These are phyloP conservation scores for Erethizon dorsatum DNA, from an alignment of 2,797 vertebrate genomes.

Conservation along the genomic window DNA sequence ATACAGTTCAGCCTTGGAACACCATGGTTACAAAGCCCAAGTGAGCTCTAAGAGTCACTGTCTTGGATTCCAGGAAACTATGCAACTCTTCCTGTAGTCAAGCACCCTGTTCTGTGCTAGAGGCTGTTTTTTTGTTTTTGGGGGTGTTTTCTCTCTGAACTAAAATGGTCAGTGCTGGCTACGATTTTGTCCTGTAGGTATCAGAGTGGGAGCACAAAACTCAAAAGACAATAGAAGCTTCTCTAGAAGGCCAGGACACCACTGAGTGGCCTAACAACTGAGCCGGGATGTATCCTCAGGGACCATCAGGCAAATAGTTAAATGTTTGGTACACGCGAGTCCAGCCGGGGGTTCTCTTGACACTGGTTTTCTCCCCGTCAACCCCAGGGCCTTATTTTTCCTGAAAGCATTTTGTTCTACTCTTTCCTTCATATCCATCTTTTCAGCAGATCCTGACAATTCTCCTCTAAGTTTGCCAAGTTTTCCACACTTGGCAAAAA, in stretches of 20 bases:
- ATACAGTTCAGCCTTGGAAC: constrained; percentile 43
- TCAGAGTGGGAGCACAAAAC: background rate
- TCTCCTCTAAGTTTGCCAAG: constrained; percentile 25
- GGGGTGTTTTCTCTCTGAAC: background rate
- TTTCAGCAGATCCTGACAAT: background rate
- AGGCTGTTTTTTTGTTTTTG: background rate
- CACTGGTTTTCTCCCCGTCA: background rate
- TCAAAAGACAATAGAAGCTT: background rate
- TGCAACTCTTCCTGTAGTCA: background rate
- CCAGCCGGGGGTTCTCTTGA: background rate
- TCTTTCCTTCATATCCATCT: background rate
- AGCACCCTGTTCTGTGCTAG: background rate
- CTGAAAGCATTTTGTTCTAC: background rate
- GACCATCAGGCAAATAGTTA: background rate
- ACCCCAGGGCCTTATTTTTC: background rate
- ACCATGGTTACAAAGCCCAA: constrained; percentile 81
- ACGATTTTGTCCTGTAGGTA: background rate
- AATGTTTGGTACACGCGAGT: background rate
- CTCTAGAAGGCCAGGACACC: background rate
- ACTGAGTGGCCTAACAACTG: background rate
- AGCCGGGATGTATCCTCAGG: background rate
- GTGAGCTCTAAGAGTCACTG: constrained; percentile 41
- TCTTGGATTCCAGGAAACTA: constrained; percentile 33
- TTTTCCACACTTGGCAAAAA: background rate
- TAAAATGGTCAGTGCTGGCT: background rate